phyloP scores from a whole-genome alignment of 2,888 invertebrate genomes.

The Scaptomyza parva region DNA sequence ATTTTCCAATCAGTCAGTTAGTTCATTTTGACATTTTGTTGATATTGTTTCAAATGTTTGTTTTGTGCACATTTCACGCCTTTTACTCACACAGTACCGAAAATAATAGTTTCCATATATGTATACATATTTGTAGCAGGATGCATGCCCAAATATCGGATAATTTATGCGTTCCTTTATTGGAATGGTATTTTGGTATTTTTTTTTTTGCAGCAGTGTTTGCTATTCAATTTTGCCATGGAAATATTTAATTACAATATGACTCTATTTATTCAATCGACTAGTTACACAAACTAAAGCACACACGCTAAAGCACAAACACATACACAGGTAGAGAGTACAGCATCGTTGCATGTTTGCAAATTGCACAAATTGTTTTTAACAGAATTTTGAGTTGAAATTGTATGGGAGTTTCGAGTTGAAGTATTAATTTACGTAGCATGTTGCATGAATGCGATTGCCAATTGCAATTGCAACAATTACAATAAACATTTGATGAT shows the following conservation, averaged over 20 bases:
- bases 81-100: slow-evolving; percentile 18
- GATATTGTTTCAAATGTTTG: slow-evolving; percentile 48
- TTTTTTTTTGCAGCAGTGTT: slow-evolving; percentile 20
- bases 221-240: slow-evolving; percentile 56
- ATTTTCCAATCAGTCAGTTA: slow-evolving; percentile 16
- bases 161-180: slow-evolving; percentile 33
- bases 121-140: no score
- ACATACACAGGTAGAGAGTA: background rate
- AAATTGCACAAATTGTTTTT: slow-evolving; percentile 25
- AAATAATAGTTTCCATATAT: background rate
- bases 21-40: slow-evolving; percentile 44
- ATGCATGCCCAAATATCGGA: slow-evolving; percentile 13
- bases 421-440: slow-evolving; percentile 4
- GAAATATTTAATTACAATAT: slow-evolving; percentile 73
- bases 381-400: slow-evolving; percentile 37
- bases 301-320: slow-evolving; percentile 3
- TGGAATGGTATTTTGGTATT: slow-evolving; percentile 10
- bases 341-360: slow-evolving; percentile 2
- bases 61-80: slow-evolving; percentile 44
- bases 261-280: slow-evolving; percentile 59
- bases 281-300: no score
- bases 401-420: slow-evolving; percentile 28
- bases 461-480: slow-evolving; percentile 23
- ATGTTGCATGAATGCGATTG: slow-evolving; percentile 6
- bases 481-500: slow-evolving; percentile 15